Percentiles rank a stretch among this genome's conserved stretches.
These are phyloP conservation scores for Seira ritae DNA, from an alignment of 2,888 invertebrate species.

Conservation along the genomic window DNA sequence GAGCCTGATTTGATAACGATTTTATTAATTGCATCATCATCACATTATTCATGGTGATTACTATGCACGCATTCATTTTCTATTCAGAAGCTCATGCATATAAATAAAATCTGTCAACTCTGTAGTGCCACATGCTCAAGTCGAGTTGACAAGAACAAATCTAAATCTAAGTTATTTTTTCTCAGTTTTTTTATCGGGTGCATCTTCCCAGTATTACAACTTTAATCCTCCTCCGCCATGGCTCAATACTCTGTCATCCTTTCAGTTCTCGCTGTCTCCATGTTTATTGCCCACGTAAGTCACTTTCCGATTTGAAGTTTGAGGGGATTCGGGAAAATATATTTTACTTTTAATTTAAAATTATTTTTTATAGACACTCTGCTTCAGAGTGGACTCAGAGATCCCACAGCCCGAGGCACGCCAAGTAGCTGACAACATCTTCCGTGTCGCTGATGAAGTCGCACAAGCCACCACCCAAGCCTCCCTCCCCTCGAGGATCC, in stretches of 20 bases:
- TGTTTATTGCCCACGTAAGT: conserved; percentile 51
- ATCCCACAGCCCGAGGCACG: conserved; percentile 13
- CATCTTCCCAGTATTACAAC: background rate
- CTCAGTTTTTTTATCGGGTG: too few species aligned
- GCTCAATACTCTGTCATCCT: conserved; percentile 49
- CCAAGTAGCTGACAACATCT: conserved; percentile 42
- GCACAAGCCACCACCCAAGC: conserved; percentile 35
- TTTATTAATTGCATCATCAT: background rate
- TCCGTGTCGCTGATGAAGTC: conserved; percentile 8
- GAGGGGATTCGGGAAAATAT: too few species aligned
- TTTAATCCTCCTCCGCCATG: conserved; percentile 18
- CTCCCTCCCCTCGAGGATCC: conserved; percentile 50
- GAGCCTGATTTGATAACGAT: background rate
- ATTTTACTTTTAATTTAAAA: too few species aligned
- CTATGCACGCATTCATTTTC: background rate
- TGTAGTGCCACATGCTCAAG: background rate
- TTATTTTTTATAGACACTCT: conserved; percentile 38
- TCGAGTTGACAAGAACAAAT: background rate
- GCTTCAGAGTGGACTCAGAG: conserved; percentile 43
- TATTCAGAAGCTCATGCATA: background rate
- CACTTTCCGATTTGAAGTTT: background rate
- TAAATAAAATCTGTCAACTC: background rate
- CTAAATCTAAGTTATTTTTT: too few species aligned
- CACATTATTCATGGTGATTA: background rate
- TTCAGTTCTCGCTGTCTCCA: conserved; percentile 29